Base-by-base conservation (phyloP, 1,140 invertebrate species). In the Drosophila teissieri region DNA sequence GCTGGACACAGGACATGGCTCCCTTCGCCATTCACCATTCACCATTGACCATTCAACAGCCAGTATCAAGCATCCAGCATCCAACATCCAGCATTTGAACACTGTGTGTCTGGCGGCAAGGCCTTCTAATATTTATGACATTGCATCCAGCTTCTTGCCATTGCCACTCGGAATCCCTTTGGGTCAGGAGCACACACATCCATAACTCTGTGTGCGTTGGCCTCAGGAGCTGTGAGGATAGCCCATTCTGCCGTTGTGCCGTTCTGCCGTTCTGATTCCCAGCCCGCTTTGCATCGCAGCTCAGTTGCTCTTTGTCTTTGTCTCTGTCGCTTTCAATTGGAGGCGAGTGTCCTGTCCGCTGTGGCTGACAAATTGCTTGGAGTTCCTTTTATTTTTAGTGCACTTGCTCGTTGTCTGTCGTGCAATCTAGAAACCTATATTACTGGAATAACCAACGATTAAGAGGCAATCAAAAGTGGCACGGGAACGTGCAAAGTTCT, bases 61-160 rank as follows among this genome's bases (percentile, higher is more conserved):
- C 39, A 42, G 51, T 8, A 17, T 4, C 2, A 27, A 22, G 17
- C 37, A 36, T 45, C 19, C 19, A 19, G 19, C 27, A 51, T 61
- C 57, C 39, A 42, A 36, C n/a, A 17, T 4, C 1, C 37, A 22
- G 17, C 37, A 36, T 45, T 27, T 40, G 27, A 46, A 36, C 61
- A 67, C 55, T 53, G 63, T 53, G 63, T 80, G 57, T 76, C 72
- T 76, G 53, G 49, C 49, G 62, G 54, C 54, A 36, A 34, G 48
- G 61, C 73, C 64, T 54, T 85, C 73, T 70, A 74, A 78, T 86
- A 85, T 85, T 85, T 85, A 85, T 85, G 81, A 81, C 82, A 78
- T 63, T 80, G 73, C 72, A 68, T 42, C 46, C 12, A 68, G 64
- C 51, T 11, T 11, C 15, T 17, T 36, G 27, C 15, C 11, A 31